These are phyloP conservation scores for Galerucella calmariensis DNA, from an alignment of 2,888 invertebrate genomes.

Conservation along the genomic window DNA sequence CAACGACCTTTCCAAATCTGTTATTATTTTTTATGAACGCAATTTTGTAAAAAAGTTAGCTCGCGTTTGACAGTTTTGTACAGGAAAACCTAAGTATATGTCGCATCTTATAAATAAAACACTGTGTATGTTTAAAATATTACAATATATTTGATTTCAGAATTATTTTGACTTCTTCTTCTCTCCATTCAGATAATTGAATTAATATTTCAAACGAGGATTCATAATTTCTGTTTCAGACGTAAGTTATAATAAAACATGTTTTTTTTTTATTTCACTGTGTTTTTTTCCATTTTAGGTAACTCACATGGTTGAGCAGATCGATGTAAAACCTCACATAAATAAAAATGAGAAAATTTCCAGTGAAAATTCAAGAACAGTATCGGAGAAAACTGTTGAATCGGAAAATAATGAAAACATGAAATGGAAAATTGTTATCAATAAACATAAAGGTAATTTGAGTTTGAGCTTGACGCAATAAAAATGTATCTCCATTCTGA, in stretches of 20 bases:
- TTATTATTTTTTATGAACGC: too few relatives aligned
- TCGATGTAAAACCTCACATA: background rate
- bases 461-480: too few relatives aligned
- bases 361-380: background rate
- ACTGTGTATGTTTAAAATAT: too few relatives aligned
- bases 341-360: background rate
- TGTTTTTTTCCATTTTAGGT: background rate
- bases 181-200: too few relatives aligned
- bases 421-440: slow-evolving; percentile 52
- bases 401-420: slow-evolving; percentile 37
- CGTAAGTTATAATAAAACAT: slow-evolving; percentile 8
- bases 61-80: too few relatives aligned
- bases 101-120: too few relatives aligned
- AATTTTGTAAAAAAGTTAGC: too few relatives aligned
- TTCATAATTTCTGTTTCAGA: slow-evolving; percentile 31
- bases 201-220: background rate
- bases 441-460: slow-evolving; percentile 44
- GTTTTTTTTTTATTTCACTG: background rate
- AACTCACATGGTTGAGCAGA: background rate
- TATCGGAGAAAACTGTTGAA: slow-evolving; percentile 25
- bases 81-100: too few relatives aligned
- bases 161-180: too few relatives aligned
- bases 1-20: too few relatives aligned
- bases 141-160: too few relatives aligned
- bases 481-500: too few relatives aligned